Percentiles rank a stretch among this genome's conserved stretches.
phyloP scores from a whole-genome alignment of 2,113 vertebrate species.

The Scalopus aquaticus region DNA sequence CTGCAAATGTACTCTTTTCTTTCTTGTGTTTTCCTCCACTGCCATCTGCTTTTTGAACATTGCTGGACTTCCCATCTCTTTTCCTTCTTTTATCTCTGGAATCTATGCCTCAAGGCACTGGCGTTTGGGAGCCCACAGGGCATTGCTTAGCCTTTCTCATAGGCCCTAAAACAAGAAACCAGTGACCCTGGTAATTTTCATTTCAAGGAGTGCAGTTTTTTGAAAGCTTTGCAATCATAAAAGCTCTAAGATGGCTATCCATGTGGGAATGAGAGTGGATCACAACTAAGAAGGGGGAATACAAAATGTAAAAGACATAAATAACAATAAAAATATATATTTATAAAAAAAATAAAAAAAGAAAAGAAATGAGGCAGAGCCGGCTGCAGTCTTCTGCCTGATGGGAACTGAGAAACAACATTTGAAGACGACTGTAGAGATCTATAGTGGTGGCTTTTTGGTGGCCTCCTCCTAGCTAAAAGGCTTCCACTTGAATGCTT shows the following conservation, averaged over 20 bases:
- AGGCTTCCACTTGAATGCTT: constrained; percentile 84
- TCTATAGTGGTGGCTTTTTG: constrained; percentile 75
- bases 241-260: constrained; percentile 68
- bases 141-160: not conserved
- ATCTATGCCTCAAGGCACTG: not conserved
- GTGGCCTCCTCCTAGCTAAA: constrained; percentile 84
- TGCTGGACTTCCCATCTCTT: not conserved
- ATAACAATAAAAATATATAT: too few species aligned
- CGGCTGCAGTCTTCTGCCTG: constrained; percentile 50
- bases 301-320: too few species aligned
- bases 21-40: not conserved
- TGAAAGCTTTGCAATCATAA: constrained; percentile 56
- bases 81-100: not conserved
- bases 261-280: constrained; percentile 75
- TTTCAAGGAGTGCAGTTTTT: not conserved
- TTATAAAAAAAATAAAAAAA: too few species aligned
- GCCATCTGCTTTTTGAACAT: not conserved
- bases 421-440: constrained; percentile 76
- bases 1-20: not conserved
- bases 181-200: constrained; percentile 6
- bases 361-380: constrained; percentile 70
- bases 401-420: not conserved
- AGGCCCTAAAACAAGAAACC: not conserved
- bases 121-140: not conserved
- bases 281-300: constrained; percentile 51